Base-by-base conservation (phyloP, 2,113 vertebrate genomes). In the Rutilus rutilus region DNA sequence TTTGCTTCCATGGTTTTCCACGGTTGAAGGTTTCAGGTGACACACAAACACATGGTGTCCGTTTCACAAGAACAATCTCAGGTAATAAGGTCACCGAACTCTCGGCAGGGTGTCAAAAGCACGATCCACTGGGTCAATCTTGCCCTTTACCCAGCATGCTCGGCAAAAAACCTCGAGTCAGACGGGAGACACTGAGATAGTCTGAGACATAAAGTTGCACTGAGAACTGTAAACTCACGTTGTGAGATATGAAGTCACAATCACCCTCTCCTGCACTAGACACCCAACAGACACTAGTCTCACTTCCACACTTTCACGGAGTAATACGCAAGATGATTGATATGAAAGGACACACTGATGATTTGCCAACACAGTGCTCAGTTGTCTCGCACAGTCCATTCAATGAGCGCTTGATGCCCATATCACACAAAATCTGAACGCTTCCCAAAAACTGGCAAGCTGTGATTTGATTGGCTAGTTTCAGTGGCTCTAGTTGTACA, bases 1-100 rank as follows among this genome's bases (percentile, higher is more conserved):
- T 85, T 74, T 82, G 71, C 27, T 52, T 52, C 27, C 74, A 25
- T 75, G 45, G 54, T 62, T 76, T 81, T 85, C 87, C 65, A 64
- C 21, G 42, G 84, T 82, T 67, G 65, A 85, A 67, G 83, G 85
- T 90, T 87, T 93, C 90, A 90, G 36, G 87, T 94, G 90, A 92
- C 91, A 91, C 89, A 92, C 77, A 88, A 39, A 88, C 74, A 86
- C 79, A 83, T 9, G 36, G 77, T 86, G 59, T 84, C 85, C 3
- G 27, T 84, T 87, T 87, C 64, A 39, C 73, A 45, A 27, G 27
- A 84, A 84, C 85, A 89, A 87, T 82, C 81, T 83, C 27, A 71
- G 47, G 81, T 73, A 83, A 78, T 65, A 42, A 77, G 30, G 76
- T 60, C 57, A n/a, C 76, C 71, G 67, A 67, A 86, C 73, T 82